These are phyloP conservation scores for Pollenia labialis DNA, from an alignment of 2,888 invertebrate species.

Conservation along the genomic window DNA sequence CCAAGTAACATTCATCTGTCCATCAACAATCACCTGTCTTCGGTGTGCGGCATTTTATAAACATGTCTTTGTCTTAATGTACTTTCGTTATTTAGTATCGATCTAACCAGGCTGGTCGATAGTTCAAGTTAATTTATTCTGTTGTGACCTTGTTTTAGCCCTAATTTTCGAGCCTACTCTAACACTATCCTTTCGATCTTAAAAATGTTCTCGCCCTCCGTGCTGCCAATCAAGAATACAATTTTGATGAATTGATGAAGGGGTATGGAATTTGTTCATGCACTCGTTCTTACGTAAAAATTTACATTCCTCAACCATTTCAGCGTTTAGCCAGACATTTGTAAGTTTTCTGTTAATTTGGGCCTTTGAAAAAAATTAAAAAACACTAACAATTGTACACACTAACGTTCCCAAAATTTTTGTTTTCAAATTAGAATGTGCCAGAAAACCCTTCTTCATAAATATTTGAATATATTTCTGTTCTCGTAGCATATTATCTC, in stretches of 20 bases:
- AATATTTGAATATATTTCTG: conserved; percentile 45
- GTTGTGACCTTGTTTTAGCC: conserved; percentile 78
- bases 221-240: conserved; percentile 72
- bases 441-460: conserved; percentile 47
- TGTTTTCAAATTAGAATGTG: conserved; percentile 37
- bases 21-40: conserved; percentile 69
- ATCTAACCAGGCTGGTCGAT: conserved; percentile 22
- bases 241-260: conserved; percentile 83
- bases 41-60: conserved; percentile 46
- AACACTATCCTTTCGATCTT: conserved; percentile 71
- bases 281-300: not conserved
- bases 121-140: conserved; percentile 78
- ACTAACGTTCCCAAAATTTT: conserved; percentile 22
- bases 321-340: not conserved
- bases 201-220: conserved; percentile 72
- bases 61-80: conserved; percentile 32
- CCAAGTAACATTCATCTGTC: conserved; percentile 67
- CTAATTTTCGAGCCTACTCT: conserved; percentile 78
- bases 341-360: not conserved
- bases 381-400: not conserved
- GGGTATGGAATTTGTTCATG: conserved; percentile 74
- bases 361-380: not conserved
- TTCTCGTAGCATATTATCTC: conserved; percentile 51
- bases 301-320: conserved; percentile 9
- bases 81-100: conserved; percentile 54